Percentiles rank a stretch among this genome's conserved stretches.
Conservation (phyloP, 2,113 vertebrate genomes). For the Oncorhynchus nerka region DNA sequence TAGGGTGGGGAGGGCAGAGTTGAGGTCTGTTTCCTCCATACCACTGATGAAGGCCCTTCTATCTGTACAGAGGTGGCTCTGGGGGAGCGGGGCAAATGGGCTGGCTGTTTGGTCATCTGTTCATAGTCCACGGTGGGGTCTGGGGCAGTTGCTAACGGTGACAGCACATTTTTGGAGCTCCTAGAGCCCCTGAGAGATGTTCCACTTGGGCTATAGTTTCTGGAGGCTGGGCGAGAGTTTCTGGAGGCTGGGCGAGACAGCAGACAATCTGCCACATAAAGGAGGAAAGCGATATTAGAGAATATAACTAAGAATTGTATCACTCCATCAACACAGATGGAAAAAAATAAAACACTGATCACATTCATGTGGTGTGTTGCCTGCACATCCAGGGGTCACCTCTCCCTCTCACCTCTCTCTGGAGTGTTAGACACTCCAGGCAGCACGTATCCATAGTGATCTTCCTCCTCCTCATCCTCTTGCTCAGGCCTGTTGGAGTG, state of each 20-base stretch:
- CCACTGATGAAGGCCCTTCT: not conserved
- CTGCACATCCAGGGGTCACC: too few species aligned
- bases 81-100: conserved; percentile 13
- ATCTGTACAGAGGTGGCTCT: conserved; percentile 20
- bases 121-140: conserved; percentile 82
- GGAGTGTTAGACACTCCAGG: conserved; percentile 72
- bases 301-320: too few species aligned
- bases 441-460: conserved; percentile 84
- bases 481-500: conserved; percentile 62
- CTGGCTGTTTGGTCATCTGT: conserved; percentile 78
- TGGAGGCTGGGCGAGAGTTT: conserved; percentile 62
- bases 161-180: conserved; percentile 38
- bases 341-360: too few species aligned
- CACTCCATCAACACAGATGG: too few species aligned
- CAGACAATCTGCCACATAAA: conserved; percentile 32
- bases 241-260: conserved; percentile 55
- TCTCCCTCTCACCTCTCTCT: conserved; percentile 66
- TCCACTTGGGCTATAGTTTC: conserved; percentile 52
- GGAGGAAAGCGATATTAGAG: not conserved
- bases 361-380: too few species aligned
- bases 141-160: conserved; percentile 8
- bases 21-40: conserved; percentile 21
- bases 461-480: conserved; percentile 76
- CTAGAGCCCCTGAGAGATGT: too few species aligned
- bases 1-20: conserved; percentile 40